Base-by-base conservation (phyloP, 2,888 invertebrate species). In the Acanthosepion lycidas region DNA sequence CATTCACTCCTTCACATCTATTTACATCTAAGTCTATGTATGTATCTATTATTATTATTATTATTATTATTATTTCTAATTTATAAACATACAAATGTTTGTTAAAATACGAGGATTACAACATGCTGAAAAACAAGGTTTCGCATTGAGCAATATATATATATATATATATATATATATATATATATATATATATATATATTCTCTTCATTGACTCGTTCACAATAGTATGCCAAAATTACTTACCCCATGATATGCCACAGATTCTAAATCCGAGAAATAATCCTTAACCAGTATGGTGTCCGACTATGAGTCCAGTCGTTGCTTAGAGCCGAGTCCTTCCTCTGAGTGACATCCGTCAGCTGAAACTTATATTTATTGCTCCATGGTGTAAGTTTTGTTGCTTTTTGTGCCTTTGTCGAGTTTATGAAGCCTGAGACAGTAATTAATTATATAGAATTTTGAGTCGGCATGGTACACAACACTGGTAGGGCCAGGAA, bases 401-500 rank as follows among this genome's bases (percentile, higher is more conserved):
- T 55, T 6, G 23, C 23, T 59, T 59, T 20, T 9, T n/a, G 0
- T 78, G 3, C 26, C 12, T 78, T 78, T 78, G 15, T 33, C 18
- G 8, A 28, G 26, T 9, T 78, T n/a, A 6, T 55, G 55, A 20
- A 20, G 5, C 59, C 23, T 78, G 18, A 78, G 78, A 78, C 78
- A 33, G 78, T 78, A 33, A 78, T 78, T n/a, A 78, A 15, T 33
- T 78, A 33, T 8, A n/a, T 12, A 78, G 4, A 15, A 78, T 6
- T 78, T n/a, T n/a, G 78, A n/a, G 78, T 78, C 78, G 78, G 78
- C 78, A 78, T 78, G 78, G 78, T 78, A 78, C 78, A n/a, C 78
- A 33, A 78, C 78, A n/a, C 78, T 78, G 78, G 78, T 78, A 78
- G 78, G 78, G 78, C 78, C n/a, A 23, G 78, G 18, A 23, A 78